Evolutionary conservation across 2,888 invertebrate species (phyloP).

Genomic region (Dolichopus griseipennis): DNA sequence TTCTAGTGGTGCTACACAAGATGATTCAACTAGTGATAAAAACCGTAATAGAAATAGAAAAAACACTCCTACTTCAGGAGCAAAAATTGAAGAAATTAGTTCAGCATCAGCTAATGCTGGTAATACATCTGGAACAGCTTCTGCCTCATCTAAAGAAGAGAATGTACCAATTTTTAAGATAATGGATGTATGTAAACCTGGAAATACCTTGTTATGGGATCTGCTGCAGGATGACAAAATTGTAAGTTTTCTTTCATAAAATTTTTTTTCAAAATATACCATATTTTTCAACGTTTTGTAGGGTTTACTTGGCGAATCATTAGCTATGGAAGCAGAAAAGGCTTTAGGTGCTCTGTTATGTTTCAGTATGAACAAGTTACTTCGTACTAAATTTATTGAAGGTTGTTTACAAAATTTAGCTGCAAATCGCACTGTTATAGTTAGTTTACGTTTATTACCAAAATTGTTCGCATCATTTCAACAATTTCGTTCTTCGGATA

Average conservation of each 20-base stretch:
- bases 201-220: slow-evolving; percentile 90
- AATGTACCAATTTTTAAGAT: slow-evolving; percentile 35
- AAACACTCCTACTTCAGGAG: slow-evolving; percentile 31
- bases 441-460: slow-evolving; percentile 78
- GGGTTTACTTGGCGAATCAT: slow-evolving; percentile 79
- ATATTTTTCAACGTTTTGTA: slow-evolving; percentile 35
- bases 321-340: slow-evolving; percentile 90
- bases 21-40: slow-evolving; percentile 36
- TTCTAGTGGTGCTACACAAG: slow-evolving; percentile 30
- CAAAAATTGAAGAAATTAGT: slow-evolving; percentile 32
- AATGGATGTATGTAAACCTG: slow-evolving; percentile 74
- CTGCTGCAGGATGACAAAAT: slow-evolving; percentile 84
- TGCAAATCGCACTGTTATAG: slow-evolving; percentile 80
- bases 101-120: slow-evolving; percentile 33
- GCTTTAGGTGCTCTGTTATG: slow-evolving; percentile 81
- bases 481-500: slow-evolving; percentile 77
- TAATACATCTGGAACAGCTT: slow-evolving; percentile 17
- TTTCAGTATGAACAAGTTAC: slow-evolving; percentile 80
- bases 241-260: slow-evolving; percentile 46
- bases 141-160: slow-evolving; percentile 17
- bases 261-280: neutral
- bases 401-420: slow-evolving; percentile 86
- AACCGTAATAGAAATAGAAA: slow-evolving; percentile 35
- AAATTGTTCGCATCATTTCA: slow-evolving; percentile 87
- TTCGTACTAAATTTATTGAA: slow-evolving; percentile 89